A percentile compares a stretch with the other conserved stretches of the same genome.
Evolutionary conservation across 92 coral and sea anemone species (phyloP).

Genomic region (Phenganax stokvisi): DNA sequence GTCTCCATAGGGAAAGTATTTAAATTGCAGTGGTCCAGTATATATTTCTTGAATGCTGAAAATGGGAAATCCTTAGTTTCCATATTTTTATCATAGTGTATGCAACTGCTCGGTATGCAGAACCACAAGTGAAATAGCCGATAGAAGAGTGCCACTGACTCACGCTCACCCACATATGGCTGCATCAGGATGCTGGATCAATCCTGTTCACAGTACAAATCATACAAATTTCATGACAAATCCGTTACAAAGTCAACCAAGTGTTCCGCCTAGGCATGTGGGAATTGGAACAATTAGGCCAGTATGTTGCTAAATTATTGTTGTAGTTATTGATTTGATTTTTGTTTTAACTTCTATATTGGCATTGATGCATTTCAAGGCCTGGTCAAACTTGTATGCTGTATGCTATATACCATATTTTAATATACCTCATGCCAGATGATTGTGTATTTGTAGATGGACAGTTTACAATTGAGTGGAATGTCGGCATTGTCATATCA

Average conservation of each 20-base stretch:
- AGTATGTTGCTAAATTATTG: background rate
- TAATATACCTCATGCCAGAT: no score
- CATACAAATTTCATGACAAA: constrained; percentile 5
- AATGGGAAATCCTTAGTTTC: background rate
- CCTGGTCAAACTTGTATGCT: no score
- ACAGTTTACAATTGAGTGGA: constrained; percentile 5
- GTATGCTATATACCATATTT: no score
- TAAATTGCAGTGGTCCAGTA: no score
- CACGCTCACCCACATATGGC: constrained; percentile 17
- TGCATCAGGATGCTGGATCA: constrained; percentile 10
- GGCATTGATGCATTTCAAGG: no score
- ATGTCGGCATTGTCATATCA: constrained; percentile 22
- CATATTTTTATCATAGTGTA: background rate
- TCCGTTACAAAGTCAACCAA: constrained; percentile 21
- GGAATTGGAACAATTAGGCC: constrained; percentile 15
- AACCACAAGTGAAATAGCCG: constrained; percentile 6
- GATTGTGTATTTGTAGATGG: constrained; percentile 17
- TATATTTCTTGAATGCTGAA: no score
- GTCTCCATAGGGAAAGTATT: no score
- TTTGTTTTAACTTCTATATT: no score
- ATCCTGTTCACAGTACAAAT: constrained; percentile 23
- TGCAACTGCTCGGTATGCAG: constrained; percentile 35
- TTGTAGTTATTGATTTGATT: no score
- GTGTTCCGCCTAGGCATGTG: constrained; percentile 25
- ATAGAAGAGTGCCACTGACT: constrained; percentile 11